A percentile compares a stretch with the other conserved stretches of the same genome.
Conservation (phyloP, 1,140 invertebrate genomes). For the Drosophila takahashii region DNA sequence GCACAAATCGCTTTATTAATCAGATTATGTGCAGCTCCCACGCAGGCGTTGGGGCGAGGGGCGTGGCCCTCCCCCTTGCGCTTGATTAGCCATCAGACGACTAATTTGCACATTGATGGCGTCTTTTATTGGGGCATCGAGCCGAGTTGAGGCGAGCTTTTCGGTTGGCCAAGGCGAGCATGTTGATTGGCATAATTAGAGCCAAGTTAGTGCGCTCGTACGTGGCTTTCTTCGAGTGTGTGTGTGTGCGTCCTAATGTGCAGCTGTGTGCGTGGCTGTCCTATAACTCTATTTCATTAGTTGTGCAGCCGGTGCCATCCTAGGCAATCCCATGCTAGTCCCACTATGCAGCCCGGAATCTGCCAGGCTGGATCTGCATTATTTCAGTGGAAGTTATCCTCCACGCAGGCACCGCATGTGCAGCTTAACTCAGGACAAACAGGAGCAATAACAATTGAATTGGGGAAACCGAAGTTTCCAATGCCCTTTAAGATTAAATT, state of each 20-base stretch:
- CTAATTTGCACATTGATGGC: slow-evolving; percentile 82
- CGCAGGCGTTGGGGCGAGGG: slow-evolving; percentile 19
- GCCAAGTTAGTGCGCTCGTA: slow-evolving; percentile 38
- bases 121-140: slow-evolving; percentile 67
- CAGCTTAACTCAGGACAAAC: slow-evolving; percentile 24
- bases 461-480: not conserved
- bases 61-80: slow-evolving; percentile 33
- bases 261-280: not conserved
- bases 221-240: slow-evolving; percentile 13
- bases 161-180: slow-evolving; percentile 39
- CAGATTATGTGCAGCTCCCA: slow-evolving; percentile 58
- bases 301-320: slow-evolving; percentile 57
- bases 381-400: slow-evolving; percentile 22
- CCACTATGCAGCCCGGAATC: slow-evolving; percentile 4
- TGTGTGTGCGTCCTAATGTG: slow-evolving; percentile 8
- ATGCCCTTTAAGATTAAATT: not conserved
- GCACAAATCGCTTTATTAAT: slow-evolving; percentile 78
- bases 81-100: slow-evolving; percentile 72
- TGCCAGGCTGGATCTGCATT: slow-evolving; percentile 50
- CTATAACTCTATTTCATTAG: slow-evolving; percentile 72
- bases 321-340: slow-evolving; percentile 20
- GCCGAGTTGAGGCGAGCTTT: slow-evolving; percentile 36
- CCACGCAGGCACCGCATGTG: slow-evolving; percentile 16
- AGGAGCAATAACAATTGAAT: not conserved
- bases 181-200: slow-evolving; percentile 77